phyloP scores from a whole-genome alignment of 2,888 invertebrate genomes.

The Napeogenes inachia region DNA sequence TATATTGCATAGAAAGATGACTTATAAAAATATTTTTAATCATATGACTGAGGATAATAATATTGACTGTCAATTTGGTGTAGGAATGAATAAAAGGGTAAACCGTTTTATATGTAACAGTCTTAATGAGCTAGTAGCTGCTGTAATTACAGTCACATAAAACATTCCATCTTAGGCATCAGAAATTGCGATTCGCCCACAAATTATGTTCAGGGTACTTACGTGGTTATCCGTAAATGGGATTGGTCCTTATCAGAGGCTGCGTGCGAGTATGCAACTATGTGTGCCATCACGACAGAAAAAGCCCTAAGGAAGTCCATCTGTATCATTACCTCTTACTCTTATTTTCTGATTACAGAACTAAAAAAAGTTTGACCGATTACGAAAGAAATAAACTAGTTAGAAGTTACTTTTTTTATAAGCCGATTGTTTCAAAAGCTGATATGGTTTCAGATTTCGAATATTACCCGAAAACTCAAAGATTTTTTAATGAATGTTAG shows the following conservation, averaged over 20 bases:
- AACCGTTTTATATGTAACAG: no score
- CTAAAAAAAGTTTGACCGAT: neutral
- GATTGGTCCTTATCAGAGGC: neutral
- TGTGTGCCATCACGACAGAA: neutral
- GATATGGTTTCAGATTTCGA: no score
- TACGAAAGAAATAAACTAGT: neutral
- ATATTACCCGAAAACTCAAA: no score
- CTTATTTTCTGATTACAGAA: neutral
- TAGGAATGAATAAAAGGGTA: no score
- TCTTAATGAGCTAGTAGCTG: neutral
- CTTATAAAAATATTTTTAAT: no score
- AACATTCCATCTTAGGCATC: neutral
- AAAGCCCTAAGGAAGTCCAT: neutral
- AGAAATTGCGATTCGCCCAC: conserved; percentile 1
- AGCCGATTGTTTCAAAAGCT: no score
- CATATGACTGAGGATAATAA: no score
- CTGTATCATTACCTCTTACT: neutral
- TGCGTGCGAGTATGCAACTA: neutral
- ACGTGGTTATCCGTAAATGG: neutral
- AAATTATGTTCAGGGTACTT: conserved; percentile 4
- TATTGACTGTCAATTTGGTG: no score
- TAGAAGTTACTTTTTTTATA: no score
- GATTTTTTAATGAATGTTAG: no score
- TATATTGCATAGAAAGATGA: no score
- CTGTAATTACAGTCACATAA: conserved; percentile 1